Evolutionary conservation across 2,888 invertebrate genomes (phyloP).

Genomic region (Ormyrus thymus): DNA sequence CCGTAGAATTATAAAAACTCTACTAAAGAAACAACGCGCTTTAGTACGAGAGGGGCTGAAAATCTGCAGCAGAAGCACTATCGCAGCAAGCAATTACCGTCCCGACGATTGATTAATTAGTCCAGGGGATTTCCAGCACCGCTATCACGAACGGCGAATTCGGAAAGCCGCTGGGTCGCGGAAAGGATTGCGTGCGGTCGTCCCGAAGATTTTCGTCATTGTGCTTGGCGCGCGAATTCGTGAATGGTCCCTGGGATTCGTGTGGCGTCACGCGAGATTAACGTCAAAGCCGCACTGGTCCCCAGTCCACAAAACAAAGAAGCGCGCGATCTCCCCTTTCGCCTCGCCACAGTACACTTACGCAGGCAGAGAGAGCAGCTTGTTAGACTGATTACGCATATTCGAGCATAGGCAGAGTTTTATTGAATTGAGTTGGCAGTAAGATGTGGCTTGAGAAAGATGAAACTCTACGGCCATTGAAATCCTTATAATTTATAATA

Average conservation of each 20-base stretch:
- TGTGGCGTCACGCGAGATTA: constrained; percentile 63
- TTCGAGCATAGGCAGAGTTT: neutral
- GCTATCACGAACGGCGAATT: no score
- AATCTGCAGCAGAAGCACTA: neutral
- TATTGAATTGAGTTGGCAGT: no score
- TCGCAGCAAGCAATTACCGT: constrained; percentile 31
- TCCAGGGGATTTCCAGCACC: constrained; percentile 7
- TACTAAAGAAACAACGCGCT: no score
- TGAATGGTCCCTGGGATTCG: constrained; percentile 67
- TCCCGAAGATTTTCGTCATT: constrained; percentile 57
- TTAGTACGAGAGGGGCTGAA: no score
- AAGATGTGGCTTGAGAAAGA: no score
- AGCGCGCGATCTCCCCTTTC: constrained; percentile 29
- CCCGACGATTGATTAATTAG: constrained; percentile 40
- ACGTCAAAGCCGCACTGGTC: constrained; percentile 57
- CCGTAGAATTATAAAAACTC: no score
- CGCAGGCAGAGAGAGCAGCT: neutral
- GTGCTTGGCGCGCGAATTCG: constrained; percentile 59
- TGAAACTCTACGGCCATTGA: no score
- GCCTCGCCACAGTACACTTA: neutral
- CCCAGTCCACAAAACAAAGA: constrained; percentile 60
- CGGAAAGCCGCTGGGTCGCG: neutral
- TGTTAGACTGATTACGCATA: neutral
- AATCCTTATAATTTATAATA: no score
- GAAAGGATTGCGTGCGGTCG: constrained; percentile 59